phyloP scores from a whole-genome alignment of 2,797 vertebrate genomes.

The Sternotherus odoratus region DNA sequence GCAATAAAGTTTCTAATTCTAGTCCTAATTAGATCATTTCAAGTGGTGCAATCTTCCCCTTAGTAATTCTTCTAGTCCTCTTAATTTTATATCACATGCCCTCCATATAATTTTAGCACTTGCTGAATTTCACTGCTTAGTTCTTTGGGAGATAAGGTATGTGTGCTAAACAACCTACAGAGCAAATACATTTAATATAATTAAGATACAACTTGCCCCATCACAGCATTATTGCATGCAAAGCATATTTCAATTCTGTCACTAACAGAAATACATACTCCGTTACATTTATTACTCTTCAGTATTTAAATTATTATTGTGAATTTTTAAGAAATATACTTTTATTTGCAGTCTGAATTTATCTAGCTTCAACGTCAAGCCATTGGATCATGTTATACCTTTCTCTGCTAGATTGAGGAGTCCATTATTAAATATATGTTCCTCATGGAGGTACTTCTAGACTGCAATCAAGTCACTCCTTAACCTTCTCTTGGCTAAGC shows the following conservation, averaged over 20 bases:
- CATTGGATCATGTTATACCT: too few species aligned
- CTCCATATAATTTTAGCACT: conserved; percentile 52
- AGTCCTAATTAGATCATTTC: conserved; percentile 68
- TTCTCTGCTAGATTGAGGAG: too few species aligned
- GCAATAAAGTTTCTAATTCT: conserved; percentile 63
- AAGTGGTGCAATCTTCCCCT: conserved; percentile 69
- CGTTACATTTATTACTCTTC: not conserved
- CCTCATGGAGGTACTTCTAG: too few species aligned
- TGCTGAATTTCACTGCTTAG: conserved; percentile 72
- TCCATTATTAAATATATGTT: too few species aligned
- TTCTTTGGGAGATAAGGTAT: conserved; percentile 21
- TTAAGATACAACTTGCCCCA: conserved; percentile 5
- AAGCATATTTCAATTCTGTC: not conserved
- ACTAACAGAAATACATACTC: not conserved
- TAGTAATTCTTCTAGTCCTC: conserved; percentile 66
- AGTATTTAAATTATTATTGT: not conserved
- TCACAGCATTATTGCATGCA: not conserved
- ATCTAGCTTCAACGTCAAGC: too few species aligned
- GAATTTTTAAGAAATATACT: not conserved
- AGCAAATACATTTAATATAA: not conserved
- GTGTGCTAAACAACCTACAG: conserved; percentile 43
- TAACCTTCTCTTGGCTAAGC: too few species aligned
- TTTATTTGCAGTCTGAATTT: too few species aligned
- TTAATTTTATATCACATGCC: conserved; percentile 65
- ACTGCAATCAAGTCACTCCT: too few species aligned